phyloP scores from a whole-genome alignment of 1,140 invertebrate species.

The Lordiphosa mommai region DNA sequence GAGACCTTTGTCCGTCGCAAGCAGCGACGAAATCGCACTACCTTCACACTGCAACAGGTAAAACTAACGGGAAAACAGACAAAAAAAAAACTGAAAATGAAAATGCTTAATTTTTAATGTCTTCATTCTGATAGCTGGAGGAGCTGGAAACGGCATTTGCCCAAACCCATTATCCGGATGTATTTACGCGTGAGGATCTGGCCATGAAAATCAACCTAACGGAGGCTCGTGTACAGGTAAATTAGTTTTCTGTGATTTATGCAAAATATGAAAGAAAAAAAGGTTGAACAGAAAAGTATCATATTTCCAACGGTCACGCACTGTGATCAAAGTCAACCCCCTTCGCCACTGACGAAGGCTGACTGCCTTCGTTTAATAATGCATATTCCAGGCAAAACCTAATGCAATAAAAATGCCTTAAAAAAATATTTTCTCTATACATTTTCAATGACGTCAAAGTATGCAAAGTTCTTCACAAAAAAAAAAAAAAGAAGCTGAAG shows the following conservation, averaged over 20 bases:
- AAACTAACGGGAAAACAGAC: slow-evolving; percentile 77
- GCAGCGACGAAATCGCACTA: slow-evolving; percentile 96
- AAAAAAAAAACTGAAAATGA: not conserved
- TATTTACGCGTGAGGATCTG: slow-evolving; percentile 97
- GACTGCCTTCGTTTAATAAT: slow-evolving; percentile 59
- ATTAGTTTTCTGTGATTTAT: slow-evolving; percentile 47
- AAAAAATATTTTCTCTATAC: slow-evolving; percentile 54
- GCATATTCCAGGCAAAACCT: slow-evolving; percentile 59
- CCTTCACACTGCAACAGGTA: slow-evolving; percentile 97
- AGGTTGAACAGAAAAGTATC: slow-evolving; percentile 56
- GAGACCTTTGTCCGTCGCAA: slow-evolving; percentile 97
- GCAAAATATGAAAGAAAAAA: slow-evolving; percentile 26
- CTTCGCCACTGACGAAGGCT: not conserved
- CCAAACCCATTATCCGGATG: slow-evolving; percentile 98
- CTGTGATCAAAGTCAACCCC: slow-evolving; percentile 54
- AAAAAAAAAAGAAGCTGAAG: slow-evolving; percentile 6
- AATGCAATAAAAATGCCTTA: slow-evolving; percentile 67
- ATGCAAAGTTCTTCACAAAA: slow-evolving; percentile 60
- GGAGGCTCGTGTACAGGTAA: slow-evolving; percentile 97
- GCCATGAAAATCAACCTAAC: slow-evolving; percentile 99
- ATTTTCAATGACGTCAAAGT: slow-evolving; percentile 64
- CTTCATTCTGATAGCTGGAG: slow-evolving; percentile 84
- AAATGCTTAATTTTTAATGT: slow-evolving; percentile 54
- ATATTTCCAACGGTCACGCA: slow-evolving; percentile 73
- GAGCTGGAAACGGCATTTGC: slow-evolving; percentile 98